Conservation (phyloP, 2,113 vertebrate species). For the Zeus faber region DNA sequence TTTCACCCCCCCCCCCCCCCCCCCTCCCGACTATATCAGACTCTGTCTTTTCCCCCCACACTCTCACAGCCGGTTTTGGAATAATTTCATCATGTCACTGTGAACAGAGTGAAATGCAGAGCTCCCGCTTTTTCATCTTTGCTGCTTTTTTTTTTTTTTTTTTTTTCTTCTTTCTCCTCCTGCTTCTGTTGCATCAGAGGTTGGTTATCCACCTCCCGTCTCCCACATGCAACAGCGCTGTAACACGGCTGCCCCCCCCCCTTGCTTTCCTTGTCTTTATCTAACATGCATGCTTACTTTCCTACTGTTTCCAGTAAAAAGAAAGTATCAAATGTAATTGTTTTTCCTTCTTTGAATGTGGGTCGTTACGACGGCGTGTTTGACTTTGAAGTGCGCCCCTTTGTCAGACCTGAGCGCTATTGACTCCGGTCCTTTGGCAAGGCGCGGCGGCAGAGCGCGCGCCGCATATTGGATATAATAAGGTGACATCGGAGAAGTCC, state of each 20-base stretch:
- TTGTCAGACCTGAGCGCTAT: conserved; percentile 22
- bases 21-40: conserved; percentile 22
- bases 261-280: neutral
- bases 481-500: conserved; percentile 44
- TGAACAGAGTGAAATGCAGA: conserved; percentile 59
- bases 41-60: conserved; percentile 28
- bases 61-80: conserved; percentile 54
- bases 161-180: conserved; percentile 14
- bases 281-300: conserved; percentile 6
- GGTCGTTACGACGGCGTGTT: neutral
- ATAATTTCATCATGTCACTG: conserved; percentile 64
- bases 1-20: conserved; percentile 39
- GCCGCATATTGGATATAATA: conserved; percentile 30
- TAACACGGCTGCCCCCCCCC: conserved; percentile 37
- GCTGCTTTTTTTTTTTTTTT: conserved; percentile 22
- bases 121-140: conserved; percentile 12
- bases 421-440: neutral
- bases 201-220: conserved; percentile 32
- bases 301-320: conserved; percentile 13
- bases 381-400: conserved; percentile 21
- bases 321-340: too few relatives aligned
- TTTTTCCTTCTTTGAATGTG: too few relatives aligned
- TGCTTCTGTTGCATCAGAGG: conserved; percentile 57
- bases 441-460: neutral
- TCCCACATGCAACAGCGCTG: conserved; percentile 52